These are phyloP conservation scores for Meiosimyza platycephala DNA, from an alignment of 2,888 invertebrate genomes.

Conservation along the genomic window DNA sequence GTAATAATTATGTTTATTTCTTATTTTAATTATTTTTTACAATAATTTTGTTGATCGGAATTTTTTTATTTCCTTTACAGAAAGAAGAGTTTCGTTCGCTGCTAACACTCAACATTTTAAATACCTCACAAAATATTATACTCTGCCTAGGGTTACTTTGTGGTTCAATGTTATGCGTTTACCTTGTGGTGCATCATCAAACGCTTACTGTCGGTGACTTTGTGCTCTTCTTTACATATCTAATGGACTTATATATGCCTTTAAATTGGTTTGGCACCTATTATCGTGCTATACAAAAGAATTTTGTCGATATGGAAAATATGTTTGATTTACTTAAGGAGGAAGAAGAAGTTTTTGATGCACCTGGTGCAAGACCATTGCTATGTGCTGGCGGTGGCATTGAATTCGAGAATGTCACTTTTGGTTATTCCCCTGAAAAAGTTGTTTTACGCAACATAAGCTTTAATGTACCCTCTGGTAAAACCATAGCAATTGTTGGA, in stretches of 20 bases:
- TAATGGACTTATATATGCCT: slow-evolving; percentile 94
- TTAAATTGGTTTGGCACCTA: slow-evolving; percentile 98
- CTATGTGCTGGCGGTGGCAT: slow-evolving; percentile 74
- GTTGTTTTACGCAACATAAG: slow-evolving; percentile 81
- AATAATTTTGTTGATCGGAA: neutral
- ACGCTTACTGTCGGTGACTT: slow-evolving; percentile 93
- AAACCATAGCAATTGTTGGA: slow-evolving; percentile 88
- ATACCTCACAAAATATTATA: slow-evolving; percentile 90
- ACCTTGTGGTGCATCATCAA: slow-evolving; percentile 79
- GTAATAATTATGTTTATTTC: no score
- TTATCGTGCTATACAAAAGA: slow-evolving; percentile 96
- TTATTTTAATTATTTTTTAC: no score
- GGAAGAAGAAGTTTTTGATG: slow-evolving; percentile 87
- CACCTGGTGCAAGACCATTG: slow-evolving; percentile 80
- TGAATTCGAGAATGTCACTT: slow-evolving; percentile 90
- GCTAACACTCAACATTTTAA: slow-evolving; percentile 88
- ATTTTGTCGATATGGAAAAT: slow-evolving; percentile 99
- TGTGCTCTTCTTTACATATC: slow-evolving; percentile 94
- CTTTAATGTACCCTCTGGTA: slow-evolving; percentile 84
- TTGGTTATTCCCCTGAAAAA: slow-evolving; percentile 86
- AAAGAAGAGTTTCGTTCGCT: slow-evolving; percentile 90
- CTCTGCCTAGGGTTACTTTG: slow-evolving; percentile 86
- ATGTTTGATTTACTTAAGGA: slow-evolving; percentile 96
- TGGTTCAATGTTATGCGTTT: slow-evolving; percentile 90
- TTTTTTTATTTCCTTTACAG: slow-evolving; percentile 65